Conservation (phyloP, 2,113 vertebrate genomes). For the Etheostoma cragini region DNA sequence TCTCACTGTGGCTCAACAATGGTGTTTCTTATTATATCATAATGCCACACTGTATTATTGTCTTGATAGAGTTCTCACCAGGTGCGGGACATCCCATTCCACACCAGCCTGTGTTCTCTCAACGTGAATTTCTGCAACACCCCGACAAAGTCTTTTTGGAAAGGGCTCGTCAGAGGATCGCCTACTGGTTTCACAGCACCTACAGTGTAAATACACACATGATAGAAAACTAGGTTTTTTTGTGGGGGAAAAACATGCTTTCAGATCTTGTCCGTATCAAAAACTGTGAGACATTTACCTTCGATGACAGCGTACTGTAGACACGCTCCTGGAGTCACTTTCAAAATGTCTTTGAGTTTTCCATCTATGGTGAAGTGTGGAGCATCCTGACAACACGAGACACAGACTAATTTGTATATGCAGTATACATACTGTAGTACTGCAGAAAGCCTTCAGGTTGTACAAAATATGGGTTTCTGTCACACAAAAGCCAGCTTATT, state of each 20-base stretch:
- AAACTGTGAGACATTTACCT: constrained; percentile 79
- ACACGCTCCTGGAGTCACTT: constrained; percentile 83
- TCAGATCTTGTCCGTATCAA: neutral
- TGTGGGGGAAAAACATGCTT: neutral
- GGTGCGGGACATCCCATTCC: constrained; percentile 86
- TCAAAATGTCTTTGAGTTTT: constrained; percentile 81
- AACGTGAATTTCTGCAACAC: constrained; percentile 90
- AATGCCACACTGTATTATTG: neutral
- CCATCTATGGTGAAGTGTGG: constrained; percentile 84
- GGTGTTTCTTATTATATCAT: neutral
- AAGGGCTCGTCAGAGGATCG: constrained; percentile 84
- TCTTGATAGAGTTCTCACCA: constrained; percentile 81
- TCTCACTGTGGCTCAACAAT: too few species aligned
- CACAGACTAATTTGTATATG: neutral
- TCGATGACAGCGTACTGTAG: constrained; percentile 88
- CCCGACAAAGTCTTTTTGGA: constrained; percentile 84
- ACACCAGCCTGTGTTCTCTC: constrained; percentile 88
- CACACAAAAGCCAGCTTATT: neutral
- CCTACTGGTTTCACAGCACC: constrained; percentile 85
- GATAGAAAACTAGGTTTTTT: neutral
- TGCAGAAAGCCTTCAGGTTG: neutral
- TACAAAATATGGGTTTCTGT: neutral
- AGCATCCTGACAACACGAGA: constrained; percentile 82
- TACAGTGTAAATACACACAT: constrained; percentile 44
- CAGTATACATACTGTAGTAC: neutral